Conservation (phyloP, 2,797 vertebrate genomes). For the Phrynocephalus vlangalii region DNA sequence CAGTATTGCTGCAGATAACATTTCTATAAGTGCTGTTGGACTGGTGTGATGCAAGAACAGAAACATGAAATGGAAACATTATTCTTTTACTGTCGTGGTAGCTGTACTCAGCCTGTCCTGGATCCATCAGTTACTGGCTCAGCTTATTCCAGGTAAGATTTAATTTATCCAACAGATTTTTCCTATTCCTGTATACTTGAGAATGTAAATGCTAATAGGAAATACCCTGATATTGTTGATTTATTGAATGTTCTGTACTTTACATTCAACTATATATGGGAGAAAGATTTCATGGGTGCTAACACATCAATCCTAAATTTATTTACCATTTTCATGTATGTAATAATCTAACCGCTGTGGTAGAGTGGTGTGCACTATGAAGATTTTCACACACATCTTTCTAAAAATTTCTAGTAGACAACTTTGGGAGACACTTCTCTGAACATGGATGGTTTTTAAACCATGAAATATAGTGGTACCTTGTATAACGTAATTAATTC, state of each 20-base stretch:
- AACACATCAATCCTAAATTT: too few relatives aligned
- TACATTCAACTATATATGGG: neutral
- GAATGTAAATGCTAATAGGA: neutral
- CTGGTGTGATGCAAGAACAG: constrained; percentile 89
- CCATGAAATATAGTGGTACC: too few relatives aligned
- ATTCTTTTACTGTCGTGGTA: constrained; percentile 83
- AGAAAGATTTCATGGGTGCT: too few relatives aligned
- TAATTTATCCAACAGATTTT: neutral
- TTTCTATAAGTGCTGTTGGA: constrained; percentile 45
- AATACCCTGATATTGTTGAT: neutral
- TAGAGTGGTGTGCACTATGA: too few relatives aligned
- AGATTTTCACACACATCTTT: too few relatives aligned
- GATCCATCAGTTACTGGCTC: constrained; percentile 79
- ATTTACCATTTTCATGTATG: too few relatives aligned
- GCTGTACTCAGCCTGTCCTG: constrained; percentile 81
- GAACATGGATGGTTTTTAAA: neutral
- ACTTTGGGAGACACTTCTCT: neutral
- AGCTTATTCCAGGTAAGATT: constrained; percentile 90
- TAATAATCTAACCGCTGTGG: too few relatives aligned
- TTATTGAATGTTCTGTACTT: neutral
- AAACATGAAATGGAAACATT: constrained; percentile 87
- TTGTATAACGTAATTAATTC: too few relatives aligned
- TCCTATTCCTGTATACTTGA: neutral
- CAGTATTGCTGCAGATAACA: constrained; percentile 66
- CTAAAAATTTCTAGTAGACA: too few relatives aligned